Evolutionary conservation across 2,113 vertebrate species (phyloP).

Genomic region (Verasper variegatus): DNA sequence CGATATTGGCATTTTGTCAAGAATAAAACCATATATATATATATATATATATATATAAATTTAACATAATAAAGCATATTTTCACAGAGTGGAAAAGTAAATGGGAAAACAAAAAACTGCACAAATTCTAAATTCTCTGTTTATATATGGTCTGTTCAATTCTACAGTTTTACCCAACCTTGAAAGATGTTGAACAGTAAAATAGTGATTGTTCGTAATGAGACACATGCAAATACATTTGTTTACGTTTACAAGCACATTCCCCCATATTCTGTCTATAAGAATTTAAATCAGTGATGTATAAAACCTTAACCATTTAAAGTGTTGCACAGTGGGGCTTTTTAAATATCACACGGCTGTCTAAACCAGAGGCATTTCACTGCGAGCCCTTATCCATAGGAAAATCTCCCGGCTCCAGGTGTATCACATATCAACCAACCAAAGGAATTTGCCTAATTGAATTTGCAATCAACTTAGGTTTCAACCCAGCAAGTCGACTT

Average conservation of each 20-base stretch:
- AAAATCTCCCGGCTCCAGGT: slow-evolving; percentile 64
- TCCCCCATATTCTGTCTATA: too few relatives aligned
- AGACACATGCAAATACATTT: not conserved
- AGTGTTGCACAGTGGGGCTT: slow-evolving; percentile 10
- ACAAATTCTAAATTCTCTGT: too few relatives aligned
- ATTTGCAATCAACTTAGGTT: slow-evolving; percentile 79
- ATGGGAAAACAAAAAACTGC: too few relatives aligned
- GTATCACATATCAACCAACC: slow-evolving; percentile 70
- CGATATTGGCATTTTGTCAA: too few relatives aligned
- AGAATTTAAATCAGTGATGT: not conserved
- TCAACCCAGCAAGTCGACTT: slow-evolving; percentile 50
- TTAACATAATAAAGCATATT: too few relatives aligned
- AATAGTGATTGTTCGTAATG: not conserved
- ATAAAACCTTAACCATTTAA: not conserved
- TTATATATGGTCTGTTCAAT: too few relatives aligned
- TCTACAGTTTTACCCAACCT: too few relatives aligned
- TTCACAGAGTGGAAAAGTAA: too few relatives aligned
- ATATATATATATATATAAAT: too few relatives aligned
- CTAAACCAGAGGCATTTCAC: slow-evolving; percentile 51
- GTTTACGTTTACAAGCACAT: not conserved
- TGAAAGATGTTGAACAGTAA: too few relatives aligned
- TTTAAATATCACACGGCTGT: slow-evolving; percentile 29
- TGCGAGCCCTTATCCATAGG: slow-evolving; percentile 58
- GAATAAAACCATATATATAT: too few relatives aligned
- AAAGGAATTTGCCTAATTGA: slow-evolving; percentile 73